A percentile compares a stretch with the other conserved stretches of the same genome.
phyloP scores from a whole-genome alignment of 2,113 vertebrate genomes.

The Piaya cayana region DNA sequence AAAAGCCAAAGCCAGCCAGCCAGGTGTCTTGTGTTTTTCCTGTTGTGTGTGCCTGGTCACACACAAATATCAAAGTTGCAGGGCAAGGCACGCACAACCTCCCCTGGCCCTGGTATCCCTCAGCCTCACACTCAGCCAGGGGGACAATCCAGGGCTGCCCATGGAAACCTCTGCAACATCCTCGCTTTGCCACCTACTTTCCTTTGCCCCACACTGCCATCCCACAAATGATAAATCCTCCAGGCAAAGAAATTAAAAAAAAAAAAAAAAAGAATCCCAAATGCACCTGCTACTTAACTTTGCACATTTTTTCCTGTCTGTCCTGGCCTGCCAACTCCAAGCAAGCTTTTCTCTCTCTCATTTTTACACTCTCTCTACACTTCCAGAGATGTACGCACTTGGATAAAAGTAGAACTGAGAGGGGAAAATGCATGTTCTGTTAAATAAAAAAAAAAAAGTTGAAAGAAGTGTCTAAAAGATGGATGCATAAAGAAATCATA shows the following conservation, averaged over 20 bases:
- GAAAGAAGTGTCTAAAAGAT: conserved; percentile 37
- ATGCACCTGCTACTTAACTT: conserved; percentile 27
- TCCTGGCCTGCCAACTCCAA: conserved; percentile 35
- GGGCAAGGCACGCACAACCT: accelerated
- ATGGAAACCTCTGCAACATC: background rate
- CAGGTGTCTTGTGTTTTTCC: accelerated
- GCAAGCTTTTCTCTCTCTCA: conserved; percentile 41
- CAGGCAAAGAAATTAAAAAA: background rate
- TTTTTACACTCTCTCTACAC: conserved; percentile 60
- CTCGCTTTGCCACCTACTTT: background rate
- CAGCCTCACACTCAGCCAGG: accelerated
- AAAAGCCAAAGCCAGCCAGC: background rate
- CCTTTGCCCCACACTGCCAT: background rate
- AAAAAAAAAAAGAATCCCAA: background rate
- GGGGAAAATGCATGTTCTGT: conserved; percentile 54
- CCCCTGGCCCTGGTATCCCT: background rate
- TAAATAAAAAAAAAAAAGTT: conserved; percentile 17
- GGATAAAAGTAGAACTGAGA: conserved; percentile 64
- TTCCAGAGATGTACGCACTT: conserved; percentile 54
- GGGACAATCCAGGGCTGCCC: background rate
- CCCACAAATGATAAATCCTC: background rate
- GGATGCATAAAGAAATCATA: conserved; percentile 24
- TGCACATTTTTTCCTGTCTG: background rate
- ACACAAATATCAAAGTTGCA: background rate
- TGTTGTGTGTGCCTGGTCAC: background rate